Evolutionary conservation across 2,113 vertebrate genomes (phyloP).

Genomic region (Diphyllodes magnificus): DNA sequence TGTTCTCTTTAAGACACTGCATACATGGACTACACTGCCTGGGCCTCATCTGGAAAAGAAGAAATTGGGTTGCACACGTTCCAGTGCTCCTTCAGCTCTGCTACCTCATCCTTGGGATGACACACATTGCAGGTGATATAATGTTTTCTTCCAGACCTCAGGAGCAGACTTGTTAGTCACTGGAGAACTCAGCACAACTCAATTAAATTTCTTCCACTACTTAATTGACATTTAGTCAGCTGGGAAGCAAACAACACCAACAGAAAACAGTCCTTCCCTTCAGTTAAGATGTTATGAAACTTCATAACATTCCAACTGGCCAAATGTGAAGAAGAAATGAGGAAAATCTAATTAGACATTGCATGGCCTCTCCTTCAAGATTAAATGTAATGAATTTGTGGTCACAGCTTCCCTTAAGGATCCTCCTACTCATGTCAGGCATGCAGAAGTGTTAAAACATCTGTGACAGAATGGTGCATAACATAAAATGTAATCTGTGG

Average conservation of each 20-base stretch:
- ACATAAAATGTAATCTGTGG: background rate
- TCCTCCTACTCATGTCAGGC: constrained; percentile 4
- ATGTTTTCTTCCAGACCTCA: constrained; percentile 31
- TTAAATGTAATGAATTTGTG: constrained; percentile 6
- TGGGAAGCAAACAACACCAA: constrained; percentile 4
- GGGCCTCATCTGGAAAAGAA: background rate
- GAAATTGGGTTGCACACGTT: background rate
- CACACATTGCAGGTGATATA: background rate
- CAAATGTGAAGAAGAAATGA: constrained; percentile 41
- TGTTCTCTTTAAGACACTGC: background rate
- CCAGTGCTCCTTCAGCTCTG: background rate
- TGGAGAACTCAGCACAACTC: constrained; percentile 47
- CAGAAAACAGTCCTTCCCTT: constrained; percentile 22
- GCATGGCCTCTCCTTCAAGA: background rate
- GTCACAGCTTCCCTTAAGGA: constrained; percentile 24
- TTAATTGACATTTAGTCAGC: constrained; percentile 46
- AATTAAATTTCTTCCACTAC: constrained; percentile 58
- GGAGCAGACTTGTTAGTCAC: constrained; percentile 40
- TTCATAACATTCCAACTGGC: background rate
- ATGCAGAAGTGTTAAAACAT: background rate
- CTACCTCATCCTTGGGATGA: background rate
- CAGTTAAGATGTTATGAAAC: constrained; percentile 24
- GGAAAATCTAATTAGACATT: constrained; percentile 42
- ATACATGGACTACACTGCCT: background rate
- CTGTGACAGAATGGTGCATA: background rate